A percentile compares a stretch with the other conserved stretches of the same genome.
Conservation (phyloP, 2,797 vertebrate genomes). For the Crossoptilon crossoptilon region DNA sequence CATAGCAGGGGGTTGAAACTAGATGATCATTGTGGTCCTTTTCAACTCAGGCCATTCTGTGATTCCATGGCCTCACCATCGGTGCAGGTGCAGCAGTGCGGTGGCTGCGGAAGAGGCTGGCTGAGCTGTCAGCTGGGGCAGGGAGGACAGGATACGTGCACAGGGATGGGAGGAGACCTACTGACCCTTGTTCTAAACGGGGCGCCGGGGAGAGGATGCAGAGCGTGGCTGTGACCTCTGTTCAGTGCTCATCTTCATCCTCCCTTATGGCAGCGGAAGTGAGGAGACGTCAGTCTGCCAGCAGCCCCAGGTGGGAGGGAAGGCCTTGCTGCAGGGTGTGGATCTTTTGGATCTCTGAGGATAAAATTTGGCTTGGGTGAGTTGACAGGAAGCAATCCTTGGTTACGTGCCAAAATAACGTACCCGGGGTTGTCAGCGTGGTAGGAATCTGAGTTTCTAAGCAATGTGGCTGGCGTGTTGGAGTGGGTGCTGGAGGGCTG, state of each 20-base stretch:
- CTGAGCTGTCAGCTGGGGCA: background rate
- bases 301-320: background rate
- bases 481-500: background rate
- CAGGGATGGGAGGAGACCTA: constrained; percentile 36
- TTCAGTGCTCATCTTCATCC: background rate
- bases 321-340: constrained; percentile 39
- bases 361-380: background rate
- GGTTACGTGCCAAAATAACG: background rate
- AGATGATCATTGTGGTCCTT: too few relatives aligned
- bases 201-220: constrained; percentile 42
- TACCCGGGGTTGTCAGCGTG: background rate
- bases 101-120: background rate
- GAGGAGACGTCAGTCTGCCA: background rate
- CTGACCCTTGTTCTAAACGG: constrained; percentile 45
- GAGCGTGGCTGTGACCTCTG: background rate
- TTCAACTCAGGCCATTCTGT: too few relatives aligned
- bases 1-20: too few relatives aligned
- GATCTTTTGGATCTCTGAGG: background rate
- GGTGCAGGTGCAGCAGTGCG: background rate
- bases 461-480: background rate
- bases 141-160: constrained; percentile 1
- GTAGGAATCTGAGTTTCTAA: constrained; percentile 32
- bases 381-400: background rate
- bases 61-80: fast-evolving
- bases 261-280: background rate